Evolutionary conservation across 1,140 invertebrate genomes (phyloP), one percentile per base, ranked within the genome.

Genomic region (Heterodera schachtii): DNA sequence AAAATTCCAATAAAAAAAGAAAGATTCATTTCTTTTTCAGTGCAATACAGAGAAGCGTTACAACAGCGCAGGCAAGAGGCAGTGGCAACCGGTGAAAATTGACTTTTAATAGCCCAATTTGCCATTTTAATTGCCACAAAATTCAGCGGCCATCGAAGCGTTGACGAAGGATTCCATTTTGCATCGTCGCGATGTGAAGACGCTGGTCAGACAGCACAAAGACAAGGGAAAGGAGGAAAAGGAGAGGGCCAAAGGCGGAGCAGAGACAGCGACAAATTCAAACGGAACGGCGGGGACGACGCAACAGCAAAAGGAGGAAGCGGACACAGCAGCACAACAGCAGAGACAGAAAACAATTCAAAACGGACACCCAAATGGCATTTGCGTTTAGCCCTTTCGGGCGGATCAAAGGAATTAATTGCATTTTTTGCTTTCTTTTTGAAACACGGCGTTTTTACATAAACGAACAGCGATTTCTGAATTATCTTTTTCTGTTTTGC

Each of bases 21-120:
- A n/a, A n/a, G n/a, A 19, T 8, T 79, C 47, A 74, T 80, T 69
- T 31, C 19, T 41, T 78, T 43, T 87, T 79, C 52, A 89, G 88
- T 90, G 86, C 89, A 89, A 85, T 90, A 89, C 67, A 86, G 89
- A 19, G 89, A 90, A 81, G 89, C 89, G 13, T 83, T 89, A 16
- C 87, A 90, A 79, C 88, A 90, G 81, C 64, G 87, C 11, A 73
- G 89, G 47, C 89, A 90, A 81, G 88, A 90, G 84, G 88, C 89
- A 41, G 88, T 89, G 5, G 88, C 88, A 43, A 89, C 89, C 9
- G 76, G 76, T 78, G 11, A 67, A 31, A 21, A n/a, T 21, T 57
- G 46, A n/a, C 66, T 43, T 41, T 8, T 41, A 5, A 7, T 21
- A 52, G 19, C 21, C 31, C 9, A 21, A 46, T 21, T 3, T 31